A percentile compares a stretch with the other conserved stretches of the same genome.
phyloP scores from a whole-genome alignment of 1,140 invertebrate species.

The Steinernema feltiae region DNA sequence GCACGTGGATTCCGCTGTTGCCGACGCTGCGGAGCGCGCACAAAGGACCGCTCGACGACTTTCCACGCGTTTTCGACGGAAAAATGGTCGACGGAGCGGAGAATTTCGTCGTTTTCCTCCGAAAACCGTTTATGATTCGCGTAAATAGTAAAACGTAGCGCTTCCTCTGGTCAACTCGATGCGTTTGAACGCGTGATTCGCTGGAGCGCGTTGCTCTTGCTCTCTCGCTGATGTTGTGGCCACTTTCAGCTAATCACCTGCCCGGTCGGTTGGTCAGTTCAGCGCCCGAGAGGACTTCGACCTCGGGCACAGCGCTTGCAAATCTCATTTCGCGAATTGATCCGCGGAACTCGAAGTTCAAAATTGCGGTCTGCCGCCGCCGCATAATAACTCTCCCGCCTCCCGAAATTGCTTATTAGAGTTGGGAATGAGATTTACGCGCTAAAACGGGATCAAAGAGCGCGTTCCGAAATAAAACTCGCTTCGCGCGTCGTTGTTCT shows the following conservation, averaged over 20 bases:
- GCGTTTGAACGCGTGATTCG: too few relatives aligned
- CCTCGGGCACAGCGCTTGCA: too few relatives aligned
- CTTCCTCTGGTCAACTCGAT: too few relatives aligned
- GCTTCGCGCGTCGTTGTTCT: not conserved
- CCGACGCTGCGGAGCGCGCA: not conserved
- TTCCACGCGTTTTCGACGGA: not conserved
- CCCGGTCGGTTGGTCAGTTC: too few relatives aligned
- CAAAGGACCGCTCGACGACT: not conserved
- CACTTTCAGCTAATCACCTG: too few relatives aligned
- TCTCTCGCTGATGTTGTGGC: too few relatives aligned
- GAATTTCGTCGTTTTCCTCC: not conserved
- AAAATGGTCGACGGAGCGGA: not conserved
- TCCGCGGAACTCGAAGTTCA: not conserved
- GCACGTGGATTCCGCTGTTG: not conserved
- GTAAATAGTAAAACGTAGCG: too few relatives aligned
- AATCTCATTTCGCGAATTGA: too few relatives aligned
- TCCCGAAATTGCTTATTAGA: not conserved
- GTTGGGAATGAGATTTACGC: not conserved
- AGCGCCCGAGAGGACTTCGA: too few relatives aligned
- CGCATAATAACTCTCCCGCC: too few relatives aligned
- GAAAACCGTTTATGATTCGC: not conserved
- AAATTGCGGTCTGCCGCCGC: too few relatives aligned
- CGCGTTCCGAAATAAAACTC: not conserved
- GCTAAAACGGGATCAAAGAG: not conserved
- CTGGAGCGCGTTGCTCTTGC: too few relatives aligned